Evolutionary conservation across 2,888 invertebrate species (phyloP).

Genomic region (Dendrolimus pini): DNA sequence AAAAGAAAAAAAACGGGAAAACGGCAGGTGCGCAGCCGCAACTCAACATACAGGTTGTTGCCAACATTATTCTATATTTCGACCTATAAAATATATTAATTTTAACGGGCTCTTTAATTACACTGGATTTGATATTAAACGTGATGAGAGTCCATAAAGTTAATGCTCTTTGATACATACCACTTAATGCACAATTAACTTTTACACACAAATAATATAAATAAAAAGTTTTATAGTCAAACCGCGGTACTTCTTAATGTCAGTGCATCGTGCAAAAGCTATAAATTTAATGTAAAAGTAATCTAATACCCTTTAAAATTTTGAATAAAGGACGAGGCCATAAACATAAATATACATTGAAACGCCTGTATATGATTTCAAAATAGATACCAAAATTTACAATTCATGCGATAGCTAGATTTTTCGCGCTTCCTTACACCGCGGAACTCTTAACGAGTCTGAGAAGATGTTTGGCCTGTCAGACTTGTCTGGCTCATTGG

Average conservation of each 20-base stretch:
- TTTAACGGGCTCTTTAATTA: neutral
- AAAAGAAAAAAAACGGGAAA: slow-evolving; percentile 26
- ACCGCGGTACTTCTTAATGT: neutral
- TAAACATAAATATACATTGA: no score
- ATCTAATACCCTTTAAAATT: no score
- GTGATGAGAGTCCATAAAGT: neutral
- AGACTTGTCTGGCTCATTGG: no score
- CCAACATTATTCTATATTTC: slow-evolving; percentile 8
- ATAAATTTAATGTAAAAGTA: no score
- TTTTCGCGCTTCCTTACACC: no score
- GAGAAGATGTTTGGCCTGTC: no score
- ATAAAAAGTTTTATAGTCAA: neutral
- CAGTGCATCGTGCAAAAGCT: no score
- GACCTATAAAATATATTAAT: neutral
- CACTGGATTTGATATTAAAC: neutral
- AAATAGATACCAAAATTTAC: no score
- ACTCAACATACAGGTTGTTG: slow-evolving; percentile 33
- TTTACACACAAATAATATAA: neutral
- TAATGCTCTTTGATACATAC: neutral
- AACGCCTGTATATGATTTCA: no score
- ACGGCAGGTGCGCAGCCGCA: slow-evolving; percentile 44
- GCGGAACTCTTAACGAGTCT: no score
- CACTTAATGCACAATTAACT: neutral
- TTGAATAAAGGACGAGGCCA: no score
- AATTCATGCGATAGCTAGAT: no score